Percentiles rank a stretch among this genome's conserved stretches.
Evolutionary conservation across 2,797 vertebrate species (phyloP).

Genomic region (Lophius americanus): DNA sequence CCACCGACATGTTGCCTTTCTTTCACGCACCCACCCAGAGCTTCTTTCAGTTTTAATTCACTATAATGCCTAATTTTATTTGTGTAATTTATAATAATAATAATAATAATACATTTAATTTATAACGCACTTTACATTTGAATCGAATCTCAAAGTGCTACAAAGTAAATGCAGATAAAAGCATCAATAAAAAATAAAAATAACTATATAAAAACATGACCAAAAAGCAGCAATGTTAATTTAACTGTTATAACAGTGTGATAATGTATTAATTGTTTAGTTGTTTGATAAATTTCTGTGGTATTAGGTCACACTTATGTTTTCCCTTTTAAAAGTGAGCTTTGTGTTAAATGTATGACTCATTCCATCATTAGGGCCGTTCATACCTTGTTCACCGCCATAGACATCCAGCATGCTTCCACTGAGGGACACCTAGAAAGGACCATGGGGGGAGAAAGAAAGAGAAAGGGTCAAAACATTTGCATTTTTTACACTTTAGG

Average conservation of each 20-base stretch:
- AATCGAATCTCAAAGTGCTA: too few relatives aligned
- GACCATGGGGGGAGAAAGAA: constrained; percentile 12
- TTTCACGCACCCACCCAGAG: not conserved
- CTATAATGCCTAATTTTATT: too few relatives aligned
- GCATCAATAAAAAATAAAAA: too few relatives aligned
- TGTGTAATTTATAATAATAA: too few relatives aligned
- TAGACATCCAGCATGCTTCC: constrained; percentile 94
- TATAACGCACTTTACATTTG: too few relatives aligned
- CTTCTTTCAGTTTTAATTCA: too few relatives aligned
- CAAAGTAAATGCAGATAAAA: too few relatives aligned
- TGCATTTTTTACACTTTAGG: constrained; percentile 20
- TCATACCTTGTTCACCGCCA: constrained; percentile 89
- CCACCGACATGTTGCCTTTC: constrained; percentile 9
- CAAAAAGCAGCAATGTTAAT: too few relatives aligned
- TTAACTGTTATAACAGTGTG: not conserved
- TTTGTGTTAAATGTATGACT: constrained; percentile 88
- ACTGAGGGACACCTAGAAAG: constrained; percentile 81
- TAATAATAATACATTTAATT: too few relatives aligned
- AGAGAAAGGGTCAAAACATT: constrained; percentile 32
- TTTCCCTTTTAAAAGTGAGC: constrained; percentile 92
- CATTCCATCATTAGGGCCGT: constrained; percentile 87
- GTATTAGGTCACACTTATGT: constrained; percentile 86
- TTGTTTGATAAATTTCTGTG: constrained; percentile 51
- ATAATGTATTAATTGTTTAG: constrained; percentile 25
- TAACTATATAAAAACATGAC: too few relatives aligned